phyloP scores from a whole-genome alignment of 2,888 invertebrate genomes.

The Lochmaea crataegi region DNA sequence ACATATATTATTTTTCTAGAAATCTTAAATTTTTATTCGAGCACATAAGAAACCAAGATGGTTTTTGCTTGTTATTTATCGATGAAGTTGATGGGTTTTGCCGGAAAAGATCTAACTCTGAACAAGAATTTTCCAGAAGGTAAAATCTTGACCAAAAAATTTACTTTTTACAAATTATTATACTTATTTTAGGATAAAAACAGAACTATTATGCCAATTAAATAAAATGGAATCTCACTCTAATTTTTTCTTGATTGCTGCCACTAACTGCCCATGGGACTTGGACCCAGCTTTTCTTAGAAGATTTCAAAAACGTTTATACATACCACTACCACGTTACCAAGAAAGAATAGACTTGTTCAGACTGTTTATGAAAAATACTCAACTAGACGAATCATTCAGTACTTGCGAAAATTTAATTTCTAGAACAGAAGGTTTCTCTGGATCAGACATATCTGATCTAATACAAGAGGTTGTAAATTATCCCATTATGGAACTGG shows the following conservation, averaged over 20 bases:
- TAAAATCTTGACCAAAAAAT: conserved; percentile 38
- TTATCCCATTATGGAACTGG: conserved; percentile 66
- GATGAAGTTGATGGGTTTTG: conserved; percentile 73
- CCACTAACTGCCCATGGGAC: conserved; percentile 75
- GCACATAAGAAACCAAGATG: conserved; percentile 52
- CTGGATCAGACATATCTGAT: conserved; percentile 69
- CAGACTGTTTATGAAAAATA: conserved; percentile 53
- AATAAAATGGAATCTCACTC: conserved; percentile 59
- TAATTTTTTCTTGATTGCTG: conserved; percentile 66
- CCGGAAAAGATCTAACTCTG: conserved; percentile 64
- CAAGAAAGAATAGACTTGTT: conserved; percentile 58
- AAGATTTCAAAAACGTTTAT: conserved; percentile 69
- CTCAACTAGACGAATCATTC: conserved; percentile 46
- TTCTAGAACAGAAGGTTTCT: conserved; percentile 67
- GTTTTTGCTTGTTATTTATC: conserved; percentile 68
- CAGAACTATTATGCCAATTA: conserved; percentile 70
- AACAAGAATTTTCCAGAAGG: conserved; percentile 68
- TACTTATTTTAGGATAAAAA: conserved; percentile 65
- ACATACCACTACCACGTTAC: conserved; percentile 67
- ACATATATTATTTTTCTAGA: too few relatives aligned
- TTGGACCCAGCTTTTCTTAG: conserved; percentile 70
- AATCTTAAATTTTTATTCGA: conserved; percentile 56
- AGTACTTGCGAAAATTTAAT: conserved; percentile 53
- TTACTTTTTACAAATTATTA: background rate
- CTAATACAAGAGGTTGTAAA: conserved; percentile 59